These are phyloP conservation scores for Mimumesa dahlbomi DNA, from an alignment of 2,888 invertebrate genomes.

Conservation along the genomic window DNA sequence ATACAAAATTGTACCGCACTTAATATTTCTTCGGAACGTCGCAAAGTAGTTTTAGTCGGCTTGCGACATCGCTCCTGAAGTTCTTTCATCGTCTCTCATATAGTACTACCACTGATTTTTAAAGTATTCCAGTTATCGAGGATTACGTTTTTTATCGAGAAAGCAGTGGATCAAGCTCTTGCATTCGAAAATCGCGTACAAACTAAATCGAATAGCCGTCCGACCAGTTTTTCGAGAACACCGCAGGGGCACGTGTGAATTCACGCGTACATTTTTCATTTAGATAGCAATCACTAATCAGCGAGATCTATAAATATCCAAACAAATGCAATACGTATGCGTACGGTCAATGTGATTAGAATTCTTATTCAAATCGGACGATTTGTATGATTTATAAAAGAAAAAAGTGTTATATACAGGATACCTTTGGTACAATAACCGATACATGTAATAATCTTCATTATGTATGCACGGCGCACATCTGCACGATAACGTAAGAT, in stretches of 20 bases:
- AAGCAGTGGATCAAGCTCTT: constrained; percentile 1
- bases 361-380: too few species aligned
- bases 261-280: constrained; percentile 12
- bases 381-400: too few species aligned
- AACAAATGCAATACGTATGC: too few species aligned
- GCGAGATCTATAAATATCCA: not conserved
- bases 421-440: not conserved
- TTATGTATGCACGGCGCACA: not conserved
- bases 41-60: too few species aligned
- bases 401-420: too few species aligned
- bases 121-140: too few species aligned
- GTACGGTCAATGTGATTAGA: too few species aligned
- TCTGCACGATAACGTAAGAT: not conserved
- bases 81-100: too few species aligned
- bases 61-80: too few species aligned
- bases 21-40: too few species aligned
- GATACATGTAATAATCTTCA: not conserved
- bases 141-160: constrained; percentile 1
- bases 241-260: constrained; percentile 9
- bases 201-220: constrained; percentile 37
- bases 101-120: too few species aligned
- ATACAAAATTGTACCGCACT: too few species aligned
- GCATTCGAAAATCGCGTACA: constrained; percentile 11
- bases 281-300: constrained; percentile 4
- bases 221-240: constrained; percentile 33